These are phyloP conservation scores for Anomalospiza imberbis DNA, from an alignment of 2,797 vertebrate genomes.

Conservation along the genomic window DNA sequence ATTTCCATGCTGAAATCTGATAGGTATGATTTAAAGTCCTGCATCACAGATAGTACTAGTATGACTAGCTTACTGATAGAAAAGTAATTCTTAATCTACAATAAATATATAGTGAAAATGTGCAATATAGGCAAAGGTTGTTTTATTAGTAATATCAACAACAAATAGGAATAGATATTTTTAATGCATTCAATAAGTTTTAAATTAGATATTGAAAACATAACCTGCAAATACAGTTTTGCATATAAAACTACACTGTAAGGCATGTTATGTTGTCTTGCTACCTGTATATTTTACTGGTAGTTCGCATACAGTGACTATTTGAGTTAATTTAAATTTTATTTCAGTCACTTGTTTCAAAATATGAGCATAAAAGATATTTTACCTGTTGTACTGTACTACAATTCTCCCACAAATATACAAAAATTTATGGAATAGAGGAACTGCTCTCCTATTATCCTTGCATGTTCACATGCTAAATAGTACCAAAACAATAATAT, in stretches of 20 bases:
- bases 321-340: constrained; percentile 30
- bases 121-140: background rate
- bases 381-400: background rate
- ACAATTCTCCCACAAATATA: background rate
- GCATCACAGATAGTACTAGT: background rate
- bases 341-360: constrained; percentile 29
- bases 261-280: background rate
- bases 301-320: background rate
- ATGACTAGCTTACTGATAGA: background rate
- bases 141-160: background rate
- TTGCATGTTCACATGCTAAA: background rate
- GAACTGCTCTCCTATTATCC: background rate
- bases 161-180: background rate
- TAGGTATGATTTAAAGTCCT: background rate
- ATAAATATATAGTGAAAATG: background rate
- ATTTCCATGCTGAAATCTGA: background rate
- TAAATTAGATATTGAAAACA: background rate
- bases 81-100: background rate
- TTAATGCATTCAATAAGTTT: background rate
- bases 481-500: background rate
- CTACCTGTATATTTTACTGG: background rate
- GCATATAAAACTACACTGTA: background rate
- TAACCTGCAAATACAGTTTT: background rate
- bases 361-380: background rate
- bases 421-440: constrained; percentile 10